Evolutionary conservation across 1,140 invertebrate genomes (phyloP).

Genomic region (Phthorimaea operculella): DNA sequence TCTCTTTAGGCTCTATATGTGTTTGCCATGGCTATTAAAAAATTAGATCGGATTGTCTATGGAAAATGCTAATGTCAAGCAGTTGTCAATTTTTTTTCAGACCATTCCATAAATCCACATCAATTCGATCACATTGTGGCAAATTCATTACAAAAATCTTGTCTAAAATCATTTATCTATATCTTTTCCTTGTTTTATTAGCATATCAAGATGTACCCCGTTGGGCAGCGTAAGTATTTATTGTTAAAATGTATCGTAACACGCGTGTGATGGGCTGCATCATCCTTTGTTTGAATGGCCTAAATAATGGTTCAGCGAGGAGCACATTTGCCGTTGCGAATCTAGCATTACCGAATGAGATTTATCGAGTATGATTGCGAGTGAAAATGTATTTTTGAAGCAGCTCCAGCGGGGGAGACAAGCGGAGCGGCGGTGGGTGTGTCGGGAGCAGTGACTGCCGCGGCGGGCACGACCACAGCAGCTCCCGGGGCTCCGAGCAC

Average conservation of each 20-base stretch:
- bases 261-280: slow-evolving; percentile 29
- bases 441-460: slow-evolving; percentile 41
- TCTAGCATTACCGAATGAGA: neutral
- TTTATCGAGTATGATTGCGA: neutral
- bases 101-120: slow-evolving; percentile 20
- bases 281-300: slow-evolving; percentile 62
- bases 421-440: slow-evolving; percentile 55
- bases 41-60: neutral
- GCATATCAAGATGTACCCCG: slow-evolving; percentile 57
- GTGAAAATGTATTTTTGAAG: neutral
- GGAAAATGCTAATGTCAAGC: neutral
- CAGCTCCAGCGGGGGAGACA: slow-evolving; percentile 63
- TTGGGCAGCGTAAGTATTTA: slow-evolving; percentile 59
- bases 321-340: slow-evolving; percentile 5
- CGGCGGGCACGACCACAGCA: slow-evolving; percentile 38
- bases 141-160: slow-evolving; percentile 48
- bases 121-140: slow-evolving; percentile 47
- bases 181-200: slow-evolving; percentile 42
- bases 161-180: slow-evolving; percentile 44
- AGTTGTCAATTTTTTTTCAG: neutral
- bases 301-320: slow-evolving; percentile 39
- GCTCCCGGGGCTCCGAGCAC: slow-evolving; percentile 37
- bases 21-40: neutral
- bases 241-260: neutral
- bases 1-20: no score